These are phyloP conservation scores for Piprites chloris DNA, from an alignment of 2,113 vertebrate genomes.

Conservation along the genomic window DNA sequence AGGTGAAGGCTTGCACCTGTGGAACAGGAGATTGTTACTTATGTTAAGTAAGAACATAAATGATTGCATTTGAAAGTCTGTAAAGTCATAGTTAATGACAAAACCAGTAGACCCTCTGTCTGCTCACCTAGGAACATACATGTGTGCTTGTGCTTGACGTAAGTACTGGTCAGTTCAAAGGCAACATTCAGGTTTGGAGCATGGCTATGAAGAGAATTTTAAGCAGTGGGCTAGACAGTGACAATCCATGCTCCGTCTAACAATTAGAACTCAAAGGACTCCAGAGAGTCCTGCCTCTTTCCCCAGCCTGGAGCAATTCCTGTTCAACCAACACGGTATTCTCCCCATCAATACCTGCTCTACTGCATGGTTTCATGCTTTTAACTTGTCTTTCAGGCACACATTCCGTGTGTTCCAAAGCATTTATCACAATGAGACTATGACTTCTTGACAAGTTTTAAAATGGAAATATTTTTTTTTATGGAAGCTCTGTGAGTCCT, in stretches of 20 bases:
- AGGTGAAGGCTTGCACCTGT: conserved; percentile 73
- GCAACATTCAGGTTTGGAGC: background rate
- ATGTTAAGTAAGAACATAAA: background rate
- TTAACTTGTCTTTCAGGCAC: background rate
- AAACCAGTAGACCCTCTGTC: background rate
- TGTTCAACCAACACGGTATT: background rate
- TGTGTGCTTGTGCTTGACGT: background rate
- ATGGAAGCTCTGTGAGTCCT: background rate
- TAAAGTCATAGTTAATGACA: background rate
- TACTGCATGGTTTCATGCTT: background rate
- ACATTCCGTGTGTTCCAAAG: background rate
- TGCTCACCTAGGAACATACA: background rate
- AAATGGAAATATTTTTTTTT: background rate
- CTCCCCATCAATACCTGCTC: background rate
- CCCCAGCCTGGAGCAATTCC: background rate
- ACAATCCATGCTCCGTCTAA: background rate
- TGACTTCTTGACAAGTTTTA: background rate
- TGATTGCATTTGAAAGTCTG: background rate
- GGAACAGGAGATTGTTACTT: background rate
- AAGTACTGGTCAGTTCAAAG: background rate
- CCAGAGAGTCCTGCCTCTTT: background rate
- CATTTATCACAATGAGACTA: background rate
- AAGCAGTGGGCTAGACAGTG: background rate
- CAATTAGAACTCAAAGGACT: background rate
- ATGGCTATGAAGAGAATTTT: background rate